phyloP scores from a whole-genome alignment of 2,888 invertebrate genomes.

The Xanthia icteritia region DNA sequence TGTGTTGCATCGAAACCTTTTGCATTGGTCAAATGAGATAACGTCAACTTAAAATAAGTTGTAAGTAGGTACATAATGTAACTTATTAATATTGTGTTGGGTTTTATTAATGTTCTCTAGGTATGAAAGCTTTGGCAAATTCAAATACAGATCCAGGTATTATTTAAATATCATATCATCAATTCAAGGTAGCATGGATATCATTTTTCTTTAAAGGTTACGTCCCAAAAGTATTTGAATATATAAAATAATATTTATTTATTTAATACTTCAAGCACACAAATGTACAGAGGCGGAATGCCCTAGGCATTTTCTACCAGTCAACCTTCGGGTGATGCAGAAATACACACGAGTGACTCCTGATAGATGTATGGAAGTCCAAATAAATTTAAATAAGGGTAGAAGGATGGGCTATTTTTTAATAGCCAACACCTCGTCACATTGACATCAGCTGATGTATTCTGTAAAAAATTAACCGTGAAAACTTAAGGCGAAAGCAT shows the following conservation, averaged over 20 bases:
- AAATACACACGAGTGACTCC: neutral
- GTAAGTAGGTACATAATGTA: neutral
- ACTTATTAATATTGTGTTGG: neutral
- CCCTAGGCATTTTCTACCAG: too few relatives aligned
- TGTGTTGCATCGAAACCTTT: neutral
- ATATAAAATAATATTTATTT: too few relatives aligned
- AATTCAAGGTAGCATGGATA: neutral
- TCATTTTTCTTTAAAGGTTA: neutral
- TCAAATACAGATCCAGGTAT: neutral
- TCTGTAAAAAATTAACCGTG: too few relatives aligned
- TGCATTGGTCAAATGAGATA: neutral
- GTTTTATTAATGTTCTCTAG: constrained; percentile 5
- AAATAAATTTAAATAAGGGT: neutral
- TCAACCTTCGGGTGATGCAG: too few relatives aligned
- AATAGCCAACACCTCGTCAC: too few relatives aligned
- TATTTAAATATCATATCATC: constrained; percentile 2
- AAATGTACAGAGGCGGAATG: too few relatives aligned
- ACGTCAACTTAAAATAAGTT: neutral
- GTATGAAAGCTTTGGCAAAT: neutral
- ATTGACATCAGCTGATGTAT: too few relatives aligned
- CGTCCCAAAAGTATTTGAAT: neutral
- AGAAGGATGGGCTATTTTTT: neutral
- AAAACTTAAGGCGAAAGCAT: too few relatives aligned
- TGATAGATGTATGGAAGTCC: neutral
- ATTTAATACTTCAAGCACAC: too few relatives aligned